Evolutionary conservation across 2,113 vertebrate species (phyloP).

Genomic region (Seriola aureovittata): DNA sequence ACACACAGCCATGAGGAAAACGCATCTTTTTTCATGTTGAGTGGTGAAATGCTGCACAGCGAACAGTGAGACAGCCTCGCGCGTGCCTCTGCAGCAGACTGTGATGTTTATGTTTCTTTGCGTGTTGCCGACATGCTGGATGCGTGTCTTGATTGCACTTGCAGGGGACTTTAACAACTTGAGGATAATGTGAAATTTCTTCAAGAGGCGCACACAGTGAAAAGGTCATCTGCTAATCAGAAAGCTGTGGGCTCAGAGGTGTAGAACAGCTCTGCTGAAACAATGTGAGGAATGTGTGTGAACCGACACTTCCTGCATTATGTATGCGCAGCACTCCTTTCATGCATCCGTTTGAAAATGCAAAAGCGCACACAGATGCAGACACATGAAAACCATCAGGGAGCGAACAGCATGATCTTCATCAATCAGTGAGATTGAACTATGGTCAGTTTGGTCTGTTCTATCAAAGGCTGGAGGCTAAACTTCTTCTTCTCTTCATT

Average conservation of each 20-base stretch:
- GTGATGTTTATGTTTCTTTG: not conserved
- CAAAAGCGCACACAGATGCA: not conserved
- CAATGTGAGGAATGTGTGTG: not conserved
- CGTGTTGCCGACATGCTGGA: too few relatives aligned
- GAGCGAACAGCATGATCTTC: slow-evolving; percentile 16
- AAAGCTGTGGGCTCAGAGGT: not conserved
- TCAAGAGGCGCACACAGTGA: not conserved
- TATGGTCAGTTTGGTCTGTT: not conserved
- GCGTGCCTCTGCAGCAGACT: not conserved
- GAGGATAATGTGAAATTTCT: not conserved
- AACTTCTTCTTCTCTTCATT: not conserved
- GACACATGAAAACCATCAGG: slow-evolving; percentile 22
- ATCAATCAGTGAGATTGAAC: slow-evolving; percentile 15
- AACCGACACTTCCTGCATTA: slow-evolving; percentile 13
- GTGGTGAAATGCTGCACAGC: not conserved
- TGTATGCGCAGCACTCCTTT: slow-evolving; percentile 13
- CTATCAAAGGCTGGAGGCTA: not conserved
- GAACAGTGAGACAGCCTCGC: not conserved
- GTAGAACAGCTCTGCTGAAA: slow-evolving; percentile 17
- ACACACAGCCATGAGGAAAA: slow-evolving; percentile 10
- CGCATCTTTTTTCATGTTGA: not conserved
- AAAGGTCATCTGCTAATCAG: slow-evolving; percentile 60
- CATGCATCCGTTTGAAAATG: slow-evolving; percentile 9
- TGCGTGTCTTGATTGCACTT: not conserved
- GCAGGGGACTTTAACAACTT: not conserved